Evolutionary conservation across 2,113 vertebrate genomes (phyloP).

Genomic region (Rhea americana): DNA sequence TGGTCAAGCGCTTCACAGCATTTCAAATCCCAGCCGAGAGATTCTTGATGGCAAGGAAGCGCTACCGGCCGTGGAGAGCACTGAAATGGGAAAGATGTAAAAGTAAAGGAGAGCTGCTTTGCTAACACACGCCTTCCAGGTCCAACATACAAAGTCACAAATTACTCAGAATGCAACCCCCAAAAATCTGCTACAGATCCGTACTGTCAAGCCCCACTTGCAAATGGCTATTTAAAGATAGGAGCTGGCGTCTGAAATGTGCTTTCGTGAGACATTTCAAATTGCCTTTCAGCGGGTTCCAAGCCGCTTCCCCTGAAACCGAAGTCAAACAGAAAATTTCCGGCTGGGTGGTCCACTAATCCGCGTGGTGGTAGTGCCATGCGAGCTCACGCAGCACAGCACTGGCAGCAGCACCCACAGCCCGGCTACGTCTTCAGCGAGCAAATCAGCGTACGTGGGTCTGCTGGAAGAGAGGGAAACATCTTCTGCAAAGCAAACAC

Average conservation of each 20-base stretch:
- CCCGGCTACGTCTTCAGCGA: background rate
- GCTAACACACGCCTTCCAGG: background rate
- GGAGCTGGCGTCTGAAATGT: background rate
- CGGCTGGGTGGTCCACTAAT: background rate
- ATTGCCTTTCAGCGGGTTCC: background rate
- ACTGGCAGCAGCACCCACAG: rapidly evolving
- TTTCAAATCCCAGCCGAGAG: background rate
- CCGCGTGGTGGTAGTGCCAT: background rate
- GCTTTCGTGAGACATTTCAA: background rate
- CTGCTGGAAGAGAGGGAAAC: background rate
- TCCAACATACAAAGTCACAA: background rate
- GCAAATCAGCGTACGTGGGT: background rate
- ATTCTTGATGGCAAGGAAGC: background rate
- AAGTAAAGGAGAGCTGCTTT: background rate
- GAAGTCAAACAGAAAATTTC: background rate
- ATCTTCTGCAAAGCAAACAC: constrained; percentile 2
- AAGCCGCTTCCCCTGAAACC: background rate
- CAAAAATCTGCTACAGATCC: background rate
- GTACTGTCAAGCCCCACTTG: background rate
- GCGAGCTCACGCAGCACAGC: rapidly evolving
- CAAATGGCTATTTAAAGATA: background rate
- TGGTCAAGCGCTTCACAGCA: background rate
- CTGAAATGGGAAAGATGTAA: background rate
- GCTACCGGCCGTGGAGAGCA: background rate
- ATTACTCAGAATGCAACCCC: background rate